Conservation (phyloP, 2,113 vertebrate genomes). For the Boleophthalmus pectinirostris region DNA sequence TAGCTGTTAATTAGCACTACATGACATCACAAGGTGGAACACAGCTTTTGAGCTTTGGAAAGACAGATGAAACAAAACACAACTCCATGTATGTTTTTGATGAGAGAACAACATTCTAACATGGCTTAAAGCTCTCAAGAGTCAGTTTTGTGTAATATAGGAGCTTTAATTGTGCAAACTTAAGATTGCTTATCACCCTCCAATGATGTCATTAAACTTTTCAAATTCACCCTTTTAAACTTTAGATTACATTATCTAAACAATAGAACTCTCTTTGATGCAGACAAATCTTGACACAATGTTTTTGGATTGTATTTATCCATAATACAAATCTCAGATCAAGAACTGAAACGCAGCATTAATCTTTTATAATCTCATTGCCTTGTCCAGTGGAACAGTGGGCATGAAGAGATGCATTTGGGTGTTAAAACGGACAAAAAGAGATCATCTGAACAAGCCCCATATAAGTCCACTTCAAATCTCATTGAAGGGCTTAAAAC, state of each 20-base stretch:
- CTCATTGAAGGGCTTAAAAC: background rate
- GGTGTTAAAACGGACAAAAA: conserved; percentile 1
- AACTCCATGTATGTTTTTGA: too few species aligned
- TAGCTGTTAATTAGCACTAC: too few species aligned
- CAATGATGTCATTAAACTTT: too few species aligned
- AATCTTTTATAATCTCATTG: conserved; percentile 1
- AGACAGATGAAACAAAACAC: too few species aligned
- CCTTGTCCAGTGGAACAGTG: background rate
- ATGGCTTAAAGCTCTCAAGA: too few species aligned
- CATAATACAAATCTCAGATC: background rate
- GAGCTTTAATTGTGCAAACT: too few species aligned
- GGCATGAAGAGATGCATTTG: background rate
- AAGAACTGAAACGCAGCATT: background rate
- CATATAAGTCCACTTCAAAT: background rate
- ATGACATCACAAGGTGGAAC: too few species aligned
- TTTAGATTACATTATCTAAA: background rate
- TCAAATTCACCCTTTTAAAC: too few species aligned
- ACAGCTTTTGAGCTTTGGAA: too few species aligned
- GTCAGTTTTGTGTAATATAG: too few species aligned
- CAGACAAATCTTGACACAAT: background rate
- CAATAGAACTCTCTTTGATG: background rate
- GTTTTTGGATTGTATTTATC: background rate
- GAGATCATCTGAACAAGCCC: background rate
- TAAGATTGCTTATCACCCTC: too few species aligned
- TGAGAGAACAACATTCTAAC: too few species aligned